These are phyloP conservation scores for Notarius quadriscutis DNA, from an alignment of 2,113 vertebrate genomes.

Conservation along the genomic window DNA sequence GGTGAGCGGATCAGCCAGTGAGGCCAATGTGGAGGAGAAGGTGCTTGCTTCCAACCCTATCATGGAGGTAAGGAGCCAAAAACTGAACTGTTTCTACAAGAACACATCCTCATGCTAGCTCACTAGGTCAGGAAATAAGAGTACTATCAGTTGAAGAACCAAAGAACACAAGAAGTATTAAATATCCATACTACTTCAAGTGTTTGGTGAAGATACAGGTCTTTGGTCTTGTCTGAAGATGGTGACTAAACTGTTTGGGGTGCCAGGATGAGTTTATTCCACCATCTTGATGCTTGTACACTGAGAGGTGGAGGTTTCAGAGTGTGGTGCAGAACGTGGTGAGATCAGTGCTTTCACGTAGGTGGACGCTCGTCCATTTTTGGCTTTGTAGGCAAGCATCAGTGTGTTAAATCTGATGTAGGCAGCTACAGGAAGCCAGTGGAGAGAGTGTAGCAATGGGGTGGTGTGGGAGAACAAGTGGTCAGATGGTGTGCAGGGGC, in stretches of 20 bases:
- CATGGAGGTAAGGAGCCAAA: conserved; percentile 89
- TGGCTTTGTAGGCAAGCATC: not conserved
- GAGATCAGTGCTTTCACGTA: not conserved
- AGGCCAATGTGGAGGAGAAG: conserved; percentile 94
- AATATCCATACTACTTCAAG: not conserved
- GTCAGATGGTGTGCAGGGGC: not conserved
- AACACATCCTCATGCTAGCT: not conserved
- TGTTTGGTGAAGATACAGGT: not conserved
- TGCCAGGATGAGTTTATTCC: not conserved
- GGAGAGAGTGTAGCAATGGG: not conserved
- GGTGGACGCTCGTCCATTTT: not conserved
- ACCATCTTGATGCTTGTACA: not conserved
- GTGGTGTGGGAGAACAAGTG: not conserved
- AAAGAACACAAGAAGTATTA: not conserved
- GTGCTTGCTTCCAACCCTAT: conserved; percentile 98
- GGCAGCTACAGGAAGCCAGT: not conserved
- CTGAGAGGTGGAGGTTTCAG: not conserved
- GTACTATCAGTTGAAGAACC: not conserved
- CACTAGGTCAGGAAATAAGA: not conserved
- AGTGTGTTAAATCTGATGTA: not conserved
- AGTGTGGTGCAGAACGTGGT: not conserved
- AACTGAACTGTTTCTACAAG: not conserved
- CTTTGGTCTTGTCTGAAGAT: not conserved
- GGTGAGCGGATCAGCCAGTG: conserved; percentile 91
- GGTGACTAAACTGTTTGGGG: not conserved